phyloP scores from a whole-genome alignment of 2,888 invertebrate species.

The Tenthredo scrophulariae region DNA sequence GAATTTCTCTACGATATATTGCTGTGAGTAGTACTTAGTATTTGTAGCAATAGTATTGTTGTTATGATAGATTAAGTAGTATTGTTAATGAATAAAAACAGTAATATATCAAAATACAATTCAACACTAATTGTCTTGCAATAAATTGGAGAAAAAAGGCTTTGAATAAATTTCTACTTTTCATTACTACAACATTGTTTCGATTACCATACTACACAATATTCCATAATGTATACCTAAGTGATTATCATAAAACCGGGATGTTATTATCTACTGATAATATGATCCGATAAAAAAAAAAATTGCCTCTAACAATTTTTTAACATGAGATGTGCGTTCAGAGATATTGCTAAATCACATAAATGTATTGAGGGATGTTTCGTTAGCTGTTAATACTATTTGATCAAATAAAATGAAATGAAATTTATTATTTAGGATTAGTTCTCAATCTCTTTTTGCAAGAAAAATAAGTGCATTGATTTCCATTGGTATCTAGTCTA shows the following conservation, averaged over 20 bases:
- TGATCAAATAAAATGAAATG: not conserved
- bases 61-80: not conserved
- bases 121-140: not conserved
- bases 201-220: not conserved
- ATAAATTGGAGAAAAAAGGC: not conserved
- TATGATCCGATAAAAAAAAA: not conserved
- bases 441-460: not conserved
- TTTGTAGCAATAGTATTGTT: conserved; percentile 3
- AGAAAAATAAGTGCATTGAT: not conserved
- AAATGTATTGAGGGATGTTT: not conserved
- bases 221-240: conserved; percentile 13
- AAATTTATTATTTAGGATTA: not conserved
- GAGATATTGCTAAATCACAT: not conserved
- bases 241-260: not conserved
- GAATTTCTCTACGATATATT: conserved; percentile 11
- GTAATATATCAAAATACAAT: not conserved
- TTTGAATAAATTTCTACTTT: conserved; percentile 14
- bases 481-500: not conserved
- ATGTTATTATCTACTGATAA: conserved; percentile 21
- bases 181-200: not conserved
- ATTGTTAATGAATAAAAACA: not conserved
- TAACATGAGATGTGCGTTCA: not conserved
- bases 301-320: not conserved
- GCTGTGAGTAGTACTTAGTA: conserved; percentile 30
- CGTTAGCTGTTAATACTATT: not conserved